Percentiles rank a stretch among this genome's conserved stretches.
These are phyloP conservation scores for Sinella curviseta DNA, from an alignment of 1,140 invertebrate species.

Conservation along the genomic window DNA sequence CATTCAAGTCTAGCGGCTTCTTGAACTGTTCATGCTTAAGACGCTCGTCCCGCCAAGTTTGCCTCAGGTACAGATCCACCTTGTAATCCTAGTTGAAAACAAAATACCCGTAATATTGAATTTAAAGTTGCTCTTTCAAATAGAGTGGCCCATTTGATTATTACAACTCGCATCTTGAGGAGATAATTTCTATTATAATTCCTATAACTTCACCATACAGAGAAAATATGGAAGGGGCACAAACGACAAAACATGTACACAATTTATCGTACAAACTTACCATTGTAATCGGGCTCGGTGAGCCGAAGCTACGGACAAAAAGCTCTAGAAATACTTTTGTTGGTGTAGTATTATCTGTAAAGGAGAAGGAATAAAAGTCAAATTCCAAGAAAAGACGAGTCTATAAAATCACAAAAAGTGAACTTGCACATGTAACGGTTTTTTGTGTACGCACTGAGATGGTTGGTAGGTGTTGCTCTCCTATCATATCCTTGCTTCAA, in stretches of 20 bases:
- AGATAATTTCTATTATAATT: background rate
- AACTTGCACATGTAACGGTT: conserved; percentile 18
- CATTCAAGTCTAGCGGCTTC: conserved; percentile 61
- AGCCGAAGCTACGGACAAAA: conserved; percentile 18
- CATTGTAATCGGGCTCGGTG: background rate
- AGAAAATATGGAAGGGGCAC: background rate
- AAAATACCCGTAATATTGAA: conserved; percentile 10
- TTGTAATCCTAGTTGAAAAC: conserved; percentile 61
- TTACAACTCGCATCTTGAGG: background rate
- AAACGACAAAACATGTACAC: background rate
- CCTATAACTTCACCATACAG: background rate
- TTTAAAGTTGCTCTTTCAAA: background rate
- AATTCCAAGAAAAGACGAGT: background rate
- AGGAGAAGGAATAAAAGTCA: background rate
- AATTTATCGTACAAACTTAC: background rate
- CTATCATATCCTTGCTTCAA: conserved; percentile 56
- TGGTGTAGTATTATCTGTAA: conserved; percentile 27
- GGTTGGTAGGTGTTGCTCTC: conserved; percentile 57
- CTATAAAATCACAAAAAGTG: background rate
- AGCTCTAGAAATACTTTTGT: conserved; percentile 29
- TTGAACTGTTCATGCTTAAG: conserved; percentile 59
- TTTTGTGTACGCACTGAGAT: conserved; percentile 52
- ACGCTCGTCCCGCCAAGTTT: conserved; percentile 2
- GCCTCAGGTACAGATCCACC: conserved; percentile 56
- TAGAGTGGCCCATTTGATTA: background rate